phyloP scores from a whole-genome alignment of 1,140 invertebrate genomes.

The Camponotus pennsylvanicus region DNA sequence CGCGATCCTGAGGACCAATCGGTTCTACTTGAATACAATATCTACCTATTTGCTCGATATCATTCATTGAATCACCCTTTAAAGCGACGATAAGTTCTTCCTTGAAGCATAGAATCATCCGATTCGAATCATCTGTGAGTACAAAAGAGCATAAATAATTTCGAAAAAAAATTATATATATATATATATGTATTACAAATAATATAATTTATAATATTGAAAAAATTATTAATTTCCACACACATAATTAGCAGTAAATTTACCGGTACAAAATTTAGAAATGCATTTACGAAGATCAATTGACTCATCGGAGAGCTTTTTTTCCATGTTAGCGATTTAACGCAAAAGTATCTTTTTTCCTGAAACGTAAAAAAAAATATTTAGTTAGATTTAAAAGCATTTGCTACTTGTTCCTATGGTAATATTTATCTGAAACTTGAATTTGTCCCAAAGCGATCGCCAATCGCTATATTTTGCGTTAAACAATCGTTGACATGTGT shows the following conservation, averaged over 20 bases:
- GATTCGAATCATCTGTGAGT: too few relatives aligned
- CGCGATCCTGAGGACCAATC: too few relatives aligned
- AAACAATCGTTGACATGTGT: background rate
- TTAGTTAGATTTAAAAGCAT: background rate
- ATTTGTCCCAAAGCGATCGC: constrained; percentile 1
- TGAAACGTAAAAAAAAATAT: background rate
- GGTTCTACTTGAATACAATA: too few relatives aligned
- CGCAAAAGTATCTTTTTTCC: background rate
- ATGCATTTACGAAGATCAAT: constrained; percentile 69
- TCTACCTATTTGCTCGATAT: too few relatives aligned
- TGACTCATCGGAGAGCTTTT: constrained; percentile 11
- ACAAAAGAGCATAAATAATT: too few relatives aligned
- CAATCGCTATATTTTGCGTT: background rate
- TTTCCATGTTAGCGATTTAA: constrained; percentile 17
- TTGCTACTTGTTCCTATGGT: background rate
- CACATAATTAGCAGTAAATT: constrained; percentile 59
- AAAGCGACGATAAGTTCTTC: too few relatives aligned
- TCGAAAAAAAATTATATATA: too few relatives aligned
- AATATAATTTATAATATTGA: background rate
- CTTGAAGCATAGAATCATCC: too few relatives aligned
- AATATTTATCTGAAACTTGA: constrained; percentile 7
- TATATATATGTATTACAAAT: too few relatives aligned
- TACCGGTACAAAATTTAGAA: constrained; percentile 73
- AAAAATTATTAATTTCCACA: constrained; percentile 15
- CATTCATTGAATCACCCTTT: too few relatives aligned